A percentile compares a stretch with the other conserved stretches of the same genome.
phyloP scores from a whole-genome alignment of 2,113 vertebrate genomes.

The Hepsetus odoe region DNA sequence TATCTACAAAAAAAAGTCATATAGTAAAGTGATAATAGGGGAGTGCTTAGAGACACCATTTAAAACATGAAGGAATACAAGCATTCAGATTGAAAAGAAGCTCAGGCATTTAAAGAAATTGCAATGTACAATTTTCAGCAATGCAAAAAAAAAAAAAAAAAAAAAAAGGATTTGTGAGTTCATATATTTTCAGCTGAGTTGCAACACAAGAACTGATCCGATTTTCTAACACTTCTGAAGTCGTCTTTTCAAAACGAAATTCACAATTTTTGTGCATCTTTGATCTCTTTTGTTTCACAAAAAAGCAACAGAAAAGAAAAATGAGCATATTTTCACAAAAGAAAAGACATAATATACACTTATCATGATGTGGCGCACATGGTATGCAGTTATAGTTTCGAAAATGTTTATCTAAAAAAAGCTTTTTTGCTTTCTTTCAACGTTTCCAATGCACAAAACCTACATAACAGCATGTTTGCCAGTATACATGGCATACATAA shows the following conservation, averaged over 20 bases:
- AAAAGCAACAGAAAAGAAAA: neutral
- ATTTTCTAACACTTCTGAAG: neutral
- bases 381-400: slow-evolving; percentile 1
- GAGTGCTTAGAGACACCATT: slow-evolving; percentile 6
- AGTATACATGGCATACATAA: slow-evolving; percentile 53
- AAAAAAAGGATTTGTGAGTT: neutral
- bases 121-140: neutral
- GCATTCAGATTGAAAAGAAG: neutral
- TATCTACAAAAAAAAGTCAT: neutral
- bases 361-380: slow-evolving; percentile 17
- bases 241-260: neutral
- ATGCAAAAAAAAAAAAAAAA: neutral
- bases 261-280: slow-evolving; percentile 5
- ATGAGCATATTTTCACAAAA: slow-evolving; percentile 1
- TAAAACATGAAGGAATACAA: neutral
- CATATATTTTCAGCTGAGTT: neutral
- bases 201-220: slow-evolving; percentile 2
- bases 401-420: slow-evolving; percentile 43
- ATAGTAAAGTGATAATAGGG: slow-evolving; percentile 2
- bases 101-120: neutral
- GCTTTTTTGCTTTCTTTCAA: slow-evolving; percentile 34
- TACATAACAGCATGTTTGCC: slow-evolving; percentile 27
- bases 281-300: neutral
- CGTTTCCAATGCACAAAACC: slow-evolving; percentile 42
- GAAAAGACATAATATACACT: slow-evolving; percentile 33